Conservation (phyloP, 1,140 invertebrate species). For the Caerostris darwini region DNA sequence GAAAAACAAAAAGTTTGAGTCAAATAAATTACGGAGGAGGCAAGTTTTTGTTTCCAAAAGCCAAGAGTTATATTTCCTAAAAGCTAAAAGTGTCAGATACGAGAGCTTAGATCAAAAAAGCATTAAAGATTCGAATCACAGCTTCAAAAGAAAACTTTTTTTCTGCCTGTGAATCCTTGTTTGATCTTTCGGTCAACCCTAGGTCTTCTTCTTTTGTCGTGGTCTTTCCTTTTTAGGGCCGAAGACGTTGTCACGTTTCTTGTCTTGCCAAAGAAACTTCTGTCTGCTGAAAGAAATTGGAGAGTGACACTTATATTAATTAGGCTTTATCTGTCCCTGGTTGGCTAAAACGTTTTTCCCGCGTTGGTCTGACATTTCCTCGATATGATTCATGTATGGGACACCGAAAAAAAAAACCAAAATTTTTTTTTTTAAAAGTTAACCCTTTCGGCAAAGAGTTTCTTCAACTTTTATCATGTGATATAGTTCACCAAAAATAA, state of each 20-base stretch:
- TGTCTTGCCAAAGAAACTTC: not conserved
- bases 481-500: not conserved
- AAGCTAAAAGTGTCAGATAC: conserved; percentile 19
- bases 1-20: not conserved
- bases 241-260: not conserved
- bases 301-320: conserved; percentile 42
- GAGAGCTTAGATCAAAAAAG: not conserved
- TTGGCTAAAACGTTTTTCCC: not conserved
- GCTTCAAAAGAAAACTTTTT: not conserved
- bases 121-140: conserved; percentile 49
- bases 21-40: conserved; percentile 33
- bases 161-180: not conserved
- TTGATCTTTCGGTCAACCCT: conserved; percentile 11
- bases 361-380: not conserved
- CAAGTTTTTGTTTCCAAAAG: not conserved
- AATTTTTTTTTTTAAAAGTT: not conserved
- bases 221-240: not conserved
- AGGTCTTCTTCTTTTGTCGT: not conserved
- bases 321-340: conserved; percentile 20
- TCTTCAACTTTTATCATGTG: conserved; percentile 30
- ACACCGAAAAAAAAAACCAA: not conserved
- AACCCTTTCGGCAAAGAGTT: not conserved
- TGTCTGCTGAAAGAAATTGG: not conserved
- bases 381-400: not conserved
- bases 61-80: conserved; percentile 18